These are phyloP conservation scores for Apis florea DNA, from an alignment of 1,140 invertebrate species.

Conservation along the genomic window DNA sequence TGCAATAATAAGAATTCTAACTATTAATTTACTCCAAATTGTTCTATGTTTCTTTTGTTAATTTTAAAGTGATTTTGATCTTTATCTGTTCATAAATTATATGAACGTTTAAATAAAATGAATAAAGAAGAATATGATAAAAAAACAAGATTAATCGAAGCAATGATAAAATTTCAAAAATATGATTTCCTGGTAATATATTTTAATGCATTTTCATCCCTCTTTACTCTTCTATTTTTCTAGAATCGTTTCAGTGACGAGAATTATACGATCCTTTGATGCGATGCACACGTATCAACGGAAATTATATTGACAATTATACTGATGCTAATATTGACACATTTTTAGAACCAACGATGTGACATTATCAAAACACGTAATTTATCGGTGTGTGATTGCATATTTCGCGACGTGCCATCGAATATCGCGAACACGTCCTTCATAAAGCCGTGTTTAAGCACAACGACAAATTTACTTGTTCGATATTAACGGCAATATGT, in stretches of 20 bases:
- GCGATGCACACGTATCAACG: too few relatives aligned
- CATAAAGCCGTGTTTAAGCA: neutral
- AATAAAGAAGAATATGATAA: too few relatives aligned
- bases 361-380: neutral
- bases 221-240: neutral
- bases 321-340: too few relatives aligned
- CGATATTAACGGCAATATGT: constrained; percentile 11
- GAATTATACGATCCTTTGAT: neutral
- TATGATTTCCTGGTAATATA: neutral
- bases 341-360: neutral
- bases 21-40: too few relatives aligned
- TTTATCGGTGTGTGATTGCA: neutral
- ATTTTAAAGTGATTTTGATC: too few relatives aligned
- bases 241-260: too few relatives aligned
- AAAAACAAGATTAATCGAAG: too few relatives aligned
- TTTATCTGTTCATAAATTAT: too few relatives aligned
- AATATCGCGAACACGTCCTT: neutral
- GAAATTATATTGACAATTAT: neutral
- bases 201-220: neutral
- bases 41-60: too few relatives aligned
- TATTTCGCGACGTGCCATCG: neutral
- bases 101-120: too few relatives aligned
- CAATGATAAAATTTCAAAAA: neutral
- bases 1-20: too few relatives aligned
- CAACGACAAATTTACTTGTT: neutral